Evolutionary conservation across 1,140 invertebrate genomes (phyloP).

Genomic region (Drosophila mojavensis): DNA sequence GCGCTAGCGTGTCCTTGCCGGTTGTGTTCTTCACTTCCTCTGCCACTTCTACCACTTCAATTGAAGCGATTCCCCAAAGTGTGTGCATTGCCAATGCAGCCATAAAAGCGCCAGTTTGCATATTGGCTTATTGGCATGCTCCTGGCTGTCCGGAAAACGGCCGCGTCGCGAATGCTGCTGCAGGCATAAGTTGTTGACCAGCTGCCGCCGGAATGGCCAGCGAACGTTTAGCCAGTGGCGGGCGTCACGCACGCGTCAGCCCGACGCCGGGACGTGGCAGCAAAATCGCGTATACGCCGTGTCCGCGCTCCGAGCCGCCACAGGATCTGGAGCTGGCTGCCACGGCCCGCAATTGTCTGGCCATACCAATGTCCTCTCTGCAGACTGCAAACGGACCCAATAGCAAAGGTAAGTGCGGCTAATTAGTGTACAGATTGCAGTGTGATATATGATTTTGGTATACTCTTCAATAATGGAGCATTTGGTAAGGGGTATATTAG

Average conservation of each 20-base stretch:
- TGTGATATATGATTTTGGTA: background rate
- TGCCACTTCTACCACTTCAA: slow-evolving; percentile 35
- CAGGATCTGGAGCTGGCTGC: slow-evolving; percentile 84
- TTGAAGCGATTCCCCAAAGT: slow-evolving; percentile 23
- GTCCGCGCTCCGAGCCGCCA: slow-evolving; percentile 85
- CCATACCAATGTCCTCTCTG: slow-evolving; percentile 76
- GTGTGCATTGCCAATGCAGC: slow-evolving; percentile 15
- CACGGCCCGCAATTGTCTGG: slow-evolving; percentile 65
- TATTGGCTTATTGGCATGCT: slow-evolving; percentile 15
- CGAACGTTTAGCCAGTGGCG: slow-evolving; percentile 58
- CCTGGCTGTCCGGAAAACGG: background rate
- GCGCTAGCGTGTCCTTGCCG: slow-evolving; percentile 41
- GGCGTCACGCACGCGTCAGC: slow-evolving; percentile 79
- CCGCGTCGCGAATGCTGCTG: slow-evolving; percentile 8
- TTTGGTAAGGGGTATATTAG: background rate
- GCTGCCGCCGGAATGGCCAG: slow-evolving; percentile 56
- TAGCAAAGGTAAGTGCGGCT: slow-evolving; percentile 58
- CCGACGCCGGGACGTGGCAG: slow-evolving; percentile 85
- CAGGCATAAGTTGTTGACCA: slow-evolving; percentile 3
- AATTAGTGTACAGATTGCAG: slow-evolving; percentile 29
- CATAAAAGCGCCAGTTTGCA: slow-evolving; percentile 5
- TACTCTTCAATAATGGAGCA: background rate
- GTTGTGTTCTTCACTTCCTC: slow-evolving; percentile 47
- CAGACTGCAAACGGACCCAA: slow-evolving; percentile 78
- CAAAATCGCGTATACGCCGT: slow-evolving; percentile 85